Base-by-base conservation (phyloP, 2,797 vertebrate genomes). In the Phrynocephalus vlangalii region DNA sequence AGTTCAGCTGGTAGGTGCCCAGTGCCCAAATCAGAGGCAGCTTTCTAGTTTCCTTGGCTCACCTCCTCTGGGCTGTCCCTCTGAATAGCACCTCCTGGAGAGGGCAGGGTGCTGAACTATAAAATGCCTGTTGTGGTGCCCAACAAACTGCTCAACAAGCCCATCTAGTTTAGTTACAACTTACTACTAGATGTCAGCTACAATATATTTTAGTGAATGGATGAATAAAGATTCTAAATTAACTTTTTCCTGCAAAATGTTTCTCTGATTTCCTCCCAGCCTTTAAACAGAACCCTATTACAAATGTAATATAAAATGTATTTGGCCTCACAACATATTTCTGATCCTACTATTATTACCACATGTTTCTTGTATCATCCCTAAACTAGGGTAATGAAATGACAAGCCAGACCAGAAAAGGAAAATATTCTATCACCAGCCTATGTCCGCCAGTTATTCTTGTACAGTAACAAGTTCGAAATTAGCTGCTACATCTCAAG, bases 401-500 rank as follows among this genome's bases (percentile, higher is more conserved):
- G 52, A 38, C 56, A 86, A 33, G 24, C 11, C 26, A 30, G 60
- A 81, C 63, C 20, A 48, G 70, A 81, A 71, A 71, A 22, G 16
- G 50, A 33, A 48, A 70, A 28, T 18, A 6, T 44, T 73, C 78
- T 33, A 44, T 33, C 15, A 60, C 10, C 9, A 52, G 1, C 18
- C 56, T 22, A 33, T 81, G 30, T 24, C 26, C 24, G 52, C 10
- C 18, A 63, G 16, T 28, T 63, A 28, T 60, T 60, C 33, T 44
- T 56, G 38, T 30, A 15, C 22, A 86, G 81, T 48, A 48, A 56
- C 30, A 70, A 22, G 22, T 52, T 73, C 33, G 15, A 48, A 52
- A 63, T 86, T 48, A 81, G 52, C 38, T n/a, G 24, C 13, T 86
- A 15, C 44, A 76, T 70, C 76, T 79, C 56, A 86, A 22, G 66